phyloP scores from a whole-genome alignment of 2,888 invertebrate species.

The Lucinisca nassula region DNA sequence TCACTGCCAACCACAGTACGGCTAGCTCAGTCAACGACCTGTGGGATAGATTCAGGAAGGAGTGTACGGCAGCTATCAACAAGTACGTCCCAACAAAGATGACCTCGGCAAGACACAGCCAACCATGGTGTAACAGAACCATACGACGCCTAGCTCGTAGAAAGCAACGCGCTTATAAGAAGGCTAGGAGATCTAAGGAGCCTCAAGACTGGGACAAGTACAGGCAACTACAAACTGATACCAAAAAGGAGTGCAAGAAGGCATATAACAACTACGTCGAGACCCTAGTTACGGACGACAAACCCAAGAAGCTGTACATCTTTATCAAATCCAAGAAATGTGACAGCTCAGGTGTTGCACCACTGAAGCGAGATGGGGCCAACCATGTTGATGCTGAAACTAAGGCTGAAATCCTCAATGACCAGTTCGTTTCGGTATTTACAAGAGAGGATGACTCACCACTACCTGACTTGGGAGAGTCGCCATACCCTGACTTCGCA shows the following conservation, averaged over 20 bases:
- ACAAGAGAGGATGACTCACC: not conserved
- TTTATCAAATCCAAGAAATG: slow-evolving; percentile 2
- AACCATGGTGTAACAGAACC: not conserved
- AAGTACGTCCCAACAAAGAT: not conserved
- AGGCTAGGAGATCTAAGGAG: too few relatives aligned
- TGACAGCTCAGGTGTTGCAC: slow-evolving; percentile 6
- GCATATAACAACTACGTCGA: too few relatives aligned
- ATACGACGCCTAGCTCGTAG: not conserved
- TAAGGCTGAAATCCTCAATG: slow-evolving; percentile 2
- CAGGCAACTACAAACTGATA: too few relatives aligned
- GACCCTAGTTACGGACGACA: too few relatives aligned
- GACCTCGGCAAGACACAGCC: not conserved
- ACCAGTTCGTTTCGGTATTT: not conserved
- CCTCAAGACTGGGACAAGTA: too few relatives aligned
- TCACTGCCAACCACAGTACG: too few relatives aligned
- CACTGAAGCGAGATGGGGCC: not conserved
- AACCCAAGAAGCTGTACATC: too few relatives aligned
- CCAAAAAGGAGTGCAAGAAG: too few relatives aligned
- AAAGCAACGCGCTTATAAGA: not conserved
- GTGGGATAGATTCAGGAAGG: not conserved
- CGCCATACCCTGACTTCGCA: not conserved
- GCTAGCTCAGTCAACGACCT: not conserved
- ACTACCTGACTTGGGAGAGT: not conserved
- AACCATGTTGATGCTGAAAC: not conserved
- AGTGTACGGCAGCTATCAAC: not conserved